Conservation (phyloP, 2,888 invertebrate species). For the Punctoribates punctum region DNA sequence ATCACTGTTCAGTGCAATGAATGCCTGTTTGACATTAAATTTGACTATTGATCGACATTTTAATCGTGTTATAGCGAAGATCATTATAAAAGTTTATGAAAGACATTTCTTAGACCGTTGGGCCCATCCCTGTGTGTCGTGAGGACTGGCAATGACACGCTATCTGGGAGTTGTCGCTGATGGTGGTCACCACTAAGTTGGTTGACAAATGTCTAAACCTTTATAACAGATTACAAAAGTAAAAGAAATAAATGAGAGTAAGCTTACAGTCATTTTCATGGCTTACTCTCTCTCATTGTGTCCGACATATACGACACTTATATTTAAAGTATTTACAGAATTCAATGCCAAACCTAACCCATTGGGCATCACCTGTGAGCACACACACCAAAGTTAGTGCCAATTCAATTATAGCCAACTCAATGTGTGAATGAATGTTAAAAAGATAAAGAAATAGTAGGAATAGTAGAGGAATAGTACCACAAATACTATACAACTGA, state of each 20-base stretch:
- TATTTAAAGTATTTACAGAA: conserved; percentile 13
- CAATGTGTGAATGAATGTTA: not conserved
- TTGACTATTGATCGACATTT: conserved; percentile 10
- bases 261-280: not conserved
- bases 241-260: not conserved
- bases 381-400: not conserved
- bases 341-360: conserved; percentile 13
- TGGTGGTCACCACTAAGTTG: conserved; percentile 18
- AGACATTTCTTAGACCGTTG: not conserved
- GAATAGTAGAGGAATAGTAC: not conserved
- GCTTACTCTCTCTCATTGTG: conserved; percentile 2
- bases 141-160: too few relatives aligned
- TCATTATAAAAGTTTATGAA: conserved; percentile 1
- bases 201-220: conserved; percentile 6
- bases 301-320: not conserved
- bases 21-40: not conserved
- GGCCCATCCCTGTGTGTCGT: not conserved
- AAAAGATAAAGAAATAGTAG: not conserved
- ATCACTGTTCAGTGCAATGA: not conserved
- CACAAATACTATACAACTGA: not conserved
- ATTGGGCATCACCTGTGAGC: not conserved
- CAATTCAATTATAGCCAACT: not conserved
- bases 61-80: conserved; percentile 9
- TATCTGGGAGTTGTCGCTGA: not conserved
- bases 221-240: not conserved